Conservation (phyloP, 1,140 invertebrate genomes). For the Pristionchus pacificus region DNA sequence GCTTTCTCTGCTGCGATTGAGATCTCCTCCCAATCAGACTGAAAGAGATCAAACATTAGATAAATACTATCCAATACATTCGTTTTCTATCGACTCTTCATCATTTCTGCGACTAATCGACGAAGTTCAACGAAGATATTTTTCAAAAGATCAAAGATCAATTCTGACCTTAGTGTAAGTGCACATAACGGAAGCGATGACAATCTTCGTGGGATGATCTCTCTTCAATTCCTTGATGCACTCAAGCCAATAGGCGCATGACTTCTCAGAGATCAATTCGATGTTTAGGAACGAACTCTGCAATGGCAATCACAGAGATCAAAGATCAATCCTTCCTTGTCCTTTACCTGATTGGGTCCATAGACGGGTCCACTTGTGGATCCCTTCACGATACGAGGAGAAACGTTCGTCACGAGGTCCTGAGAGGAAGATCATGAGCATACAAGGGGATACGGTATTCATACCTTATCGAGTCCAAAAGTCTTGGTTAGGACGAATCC, state of each 20-base stretch:
- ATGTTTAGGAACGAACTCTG: conserved; percentile 85
- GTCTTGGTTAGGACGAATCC: conserved; percentile 93
- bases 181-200: conserved; percentile 97
- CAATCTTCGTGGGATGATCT: conserved; percentile 84
- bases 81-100: no score
- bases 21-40: conserved; percentile 78
- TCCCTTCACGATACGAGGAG: conserved; percentile 87
- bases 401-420: conserved; percentile 92
- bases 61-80: no score
- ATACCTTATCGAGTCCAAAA: conserved; percentile 79
- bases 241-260: conserved; percentile 82
- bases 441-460: conserved; percentile 60
- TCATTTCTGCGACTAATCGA: conserved; percentile 58
- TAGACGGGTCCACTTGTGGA: conserved; percentile 83
- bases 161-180: conserved; percentile 66
- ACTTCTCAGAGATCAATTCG: conserved; percentile 95
- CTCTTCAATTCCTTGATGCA: conserved; percentile 82
- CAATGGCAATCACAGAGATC: neutral
- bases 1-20: conserved; percentile 71
- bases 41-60: no score
- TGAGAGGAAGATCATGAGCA: conserved; percentile 32
- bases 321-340: no score
- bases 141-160: neutral
- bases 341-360: conserved; percentile 77
- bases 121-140: conserved; percentile 3